Base-by-base conservation (phyloP, 2,888 invertebrate genomes). In the Andrena marginata region DNA sequence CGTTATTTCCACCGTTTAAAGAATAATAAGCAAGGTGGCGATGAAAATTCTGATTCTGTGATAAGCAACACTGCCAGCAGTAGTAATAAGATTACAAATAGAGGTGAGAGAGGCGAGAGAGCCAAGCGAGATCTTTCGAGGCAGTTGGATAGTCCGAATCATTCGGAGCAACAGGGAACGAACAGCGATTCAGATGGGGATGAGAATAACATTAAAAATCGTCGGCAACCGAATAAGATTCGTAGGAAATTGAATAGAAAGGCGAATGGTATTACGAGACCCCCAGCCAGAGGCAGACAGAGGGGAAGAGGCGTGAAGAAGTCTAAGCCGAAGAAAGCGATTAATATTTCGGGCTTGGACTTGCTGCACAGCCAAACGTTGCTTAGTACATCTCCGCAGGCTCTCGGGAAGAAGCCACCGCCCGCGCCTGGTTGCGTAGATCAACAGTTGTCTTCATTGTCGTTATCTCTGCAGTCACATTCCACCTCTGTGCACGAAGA, bases 1-100 rank as follows among this genome's bases (percentile, higher is more conserved):
- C 97, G 98, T 94, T 99, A 99, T 95, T 99, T 99, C 95, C 98
- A 98, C 95, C 97, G 98, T 94, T 96, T 98, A 95, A 98, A 98
- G 95, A 98, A 98, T 85, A 94, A 93, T 82, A 93, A 94, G 77
- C 91, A 93, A 79, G 94, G 94, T 72, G 92, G 89, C 48, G 94
- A 94, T 77, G 94, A 94, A 87, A 93, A 94, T 83, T 92, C 91
- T 87, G 94, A 94, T 92, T 94, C 94, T 94, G 94, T 94, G 93
- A 94, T 94, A 93, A 94, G 89, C 82, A 94, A 93, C 91, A 93
- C 94, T 93, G 94, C 94, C 93, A 94, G 91, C 90, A 92, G 92
- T 92, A 92, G 90, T 89, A 93, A 87, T 92, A 94, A 91, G 86
- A 77, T 92, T 76, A 92, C 92, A 35, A 91, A 81, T 85, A 91